These are phyloP conservation scores for Xenops minutus DNA, from an alignment of 2,797 vertebrate species.

Conservation along the genomic window DNA sequence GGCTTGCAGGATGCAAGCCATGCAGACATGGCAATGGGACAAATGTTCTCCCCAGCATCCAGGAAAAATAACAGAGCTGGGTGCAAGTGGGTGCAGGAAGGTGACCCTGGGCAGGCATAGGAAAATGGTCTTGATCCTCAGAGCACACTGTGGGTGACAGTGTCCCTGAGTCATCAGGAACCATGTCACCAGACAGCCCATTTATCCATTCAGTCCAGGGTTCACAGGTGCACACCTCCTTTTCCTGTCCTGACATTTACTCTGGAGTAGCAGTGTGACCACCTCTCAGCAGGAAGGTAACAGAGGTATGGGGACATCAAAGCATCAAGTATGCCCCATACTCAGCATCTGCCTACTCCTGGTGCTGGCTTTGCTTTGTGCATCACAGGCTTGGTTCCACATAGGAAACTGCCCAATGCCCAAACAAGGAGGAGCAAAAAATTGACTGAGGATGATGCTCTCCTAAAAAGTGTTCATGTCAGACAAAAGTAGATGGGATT, in stretches of 20 bases:
- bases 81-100: not conserved
- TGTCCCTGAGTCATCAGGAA: not conserved
- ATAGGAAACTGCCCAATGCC: not conserved
- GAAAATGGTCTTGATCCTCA: not conserved
- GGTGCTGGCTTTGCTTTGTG: not conserved
- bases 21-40: too few species aligned
- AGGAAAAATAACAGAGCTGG: not conserved
- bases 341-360: not conserved
- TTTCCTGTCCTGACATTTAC: not conserved
- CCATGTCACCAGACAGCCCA: not conserved
- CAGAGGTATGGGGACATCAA: not conserved
- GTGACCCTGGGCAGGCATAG: not conserved
- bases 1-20: fast-evolving
- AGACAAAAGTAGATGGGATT: not conserved
- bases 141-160: not conserved
- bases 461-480: not conserved
- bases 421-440: not conserved
- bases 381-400: not conserved
- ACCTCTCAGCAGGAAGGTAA: not conserved
- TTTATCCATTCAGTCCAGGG: not conserved
- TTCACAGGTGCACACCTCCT: not conserved
- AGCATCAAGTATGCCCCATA: not conserved
- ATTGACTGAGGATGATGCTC: fast-evolving
- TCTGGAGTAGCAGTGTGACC: not conserved
- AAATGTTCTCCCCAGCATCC: fast-evolving